Conservation (phyloP, 1,140 invertebrate genomes). For the Scaptomyza graminum region DNA sequence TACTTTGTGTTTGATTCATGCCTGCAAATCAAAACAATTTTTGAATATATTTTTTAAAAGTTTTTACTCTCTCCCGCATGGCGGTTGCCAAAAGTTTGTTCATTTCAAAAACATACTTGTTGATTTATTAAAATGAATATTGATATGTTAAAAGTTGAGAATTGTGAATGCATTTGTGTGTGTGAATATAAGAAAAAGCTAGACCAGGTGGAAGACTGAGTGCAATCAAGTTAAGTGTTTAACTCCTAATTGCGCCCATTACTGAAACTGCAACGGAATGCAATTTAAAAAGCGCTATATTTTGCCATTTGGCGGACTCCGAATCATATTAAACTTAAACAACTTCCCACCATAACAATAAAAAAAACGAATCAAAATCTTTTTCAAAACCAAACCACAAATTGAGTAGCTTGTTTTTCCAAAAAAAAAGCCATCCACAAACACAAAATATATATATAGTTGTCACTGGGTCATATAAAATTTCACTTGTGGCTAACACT, state of each 20-base stretch:
- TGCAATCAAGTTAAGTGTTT: constrained; percentile 66
- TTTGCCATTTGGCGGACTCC: too few relatives aligned
- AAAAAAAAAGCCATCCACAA: too few relatives aligned
- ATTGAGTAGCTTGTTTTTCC: constrained; percentile 19
- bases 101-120: constrained; percentile 70
- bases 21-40: constrained; percentile 37
- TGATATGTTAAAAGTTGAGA: constrained; percentile 15
- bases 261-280: too few relatives aligned
- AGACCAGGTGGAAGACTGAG: constrained; percentile 35
- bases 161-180: neutral
- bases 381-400: constrained; percentile 1
- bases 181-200: neutral
- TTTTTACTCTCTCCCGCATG: constrained; percentile 10
- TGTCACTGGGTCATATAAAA: constrained; percentile 39
- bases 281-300: too few relatives aligned
- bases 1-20: constrained; percentile 41
- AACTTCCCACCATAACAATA: too few relatives aligned
- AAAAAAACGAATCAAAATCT: too few relatives aligned
- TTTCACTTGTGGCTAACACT: constrained; percentile 34
- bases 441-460: constrained; percentile 12
- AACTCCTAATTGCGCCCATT: constrained; percentile 15
- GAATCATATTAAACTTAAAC: too few relatives aligned
- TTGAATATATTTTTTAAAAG: neutral
- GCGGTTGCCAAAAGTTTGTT: constrained; percentile 59
- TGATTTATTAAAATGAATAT: constrained; percentile 78